phyloP scores from a whole-genome alignment of 2,888 invertebrate species.

The Aspidiotus destructor region DNA sequence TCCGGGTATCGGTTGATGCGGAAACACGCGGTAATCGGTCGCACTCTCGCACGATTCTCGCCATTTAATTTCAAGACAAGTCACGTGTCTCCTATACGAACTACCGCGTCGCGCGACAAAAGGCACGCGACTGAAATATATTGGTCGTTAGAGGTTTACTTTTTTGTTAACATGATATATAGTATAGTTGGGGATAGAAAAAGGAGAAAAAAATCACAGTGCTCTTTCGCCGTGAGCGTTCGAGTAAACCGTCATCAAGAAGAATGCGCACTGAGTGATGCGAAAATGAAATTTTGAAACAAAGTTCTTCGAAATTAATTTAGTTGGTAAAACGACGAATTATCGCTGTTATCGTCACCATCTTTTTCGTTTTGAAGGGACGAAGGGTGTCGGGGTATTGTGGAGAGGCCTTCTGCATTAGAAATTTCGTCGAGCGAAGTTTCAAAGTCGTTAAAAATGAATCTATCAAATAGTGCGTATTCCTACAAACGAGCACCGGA shows the following conservation, averaged over 20 bases:
- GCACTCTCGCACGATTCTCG: not conserved
- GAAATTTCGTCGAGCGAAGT: too few species aligned
- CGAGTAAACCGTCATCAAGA: not conserved
- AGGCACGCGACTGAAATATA: not conserved
- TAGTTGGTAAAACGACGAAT: not conserved
- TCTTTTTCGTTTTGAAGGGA: not conserved
- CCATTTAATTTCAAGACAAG: slow-evolving; percentile 14
- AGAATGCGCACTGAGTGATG: not conserved
- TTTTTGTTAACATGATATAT: slow-evolving; percentile 21
- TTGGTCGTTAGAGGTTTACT: slow-evolving; percentile 7
- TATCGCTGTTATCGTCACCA: not conserved
- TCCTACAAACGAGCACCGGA: not conserved
- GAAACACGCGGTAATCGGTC: not conserved
- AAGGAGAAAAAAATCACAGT: too few species aligned
- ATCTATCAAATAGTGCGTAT: not conserved
- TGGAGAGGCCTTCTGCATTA: too few species aligned
- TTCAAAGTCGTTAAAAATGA: not conserved
- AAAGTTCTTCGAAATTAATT: not conserved
- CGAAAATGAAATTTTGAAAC: not conserved
- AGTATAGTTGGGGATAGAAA: too few species aligned
- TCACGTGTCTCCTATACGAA: slow-evolving; percentile 2
- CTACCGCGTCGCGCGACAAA: not conserved
- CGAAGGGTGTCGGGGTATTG: too few species aligned
- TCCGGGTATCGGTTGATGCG: too few species aligned
- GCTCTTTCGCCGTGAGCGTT: too few species aligned